Base-by-base conservation (phyloP, 2,797 vertebrate genomes). In the Pseudochirops cupreus region DNA sequence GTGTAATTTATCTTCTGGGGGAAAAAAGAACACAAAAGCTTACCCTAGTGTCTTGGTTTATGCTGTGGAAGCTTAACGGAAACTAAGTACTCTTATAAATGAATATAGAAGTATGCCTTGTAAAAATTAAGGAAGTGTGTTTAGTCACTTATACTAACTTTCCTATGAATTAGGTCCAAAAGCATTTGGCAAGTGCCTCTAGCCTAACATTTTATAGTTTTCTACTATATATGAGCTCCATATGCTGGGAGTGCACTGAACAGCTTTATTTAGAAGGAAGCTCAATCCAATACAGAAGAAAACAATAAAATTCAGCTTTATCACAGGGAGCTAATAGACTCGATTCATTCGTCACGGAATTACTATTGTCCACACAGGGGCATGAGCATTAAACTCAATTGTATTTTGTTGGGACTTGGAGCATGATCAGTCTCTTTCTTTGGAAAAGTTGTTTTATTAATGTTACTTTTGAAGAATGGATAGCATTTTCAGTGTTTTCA, bases 51-150 rank as follows among this genome's bases (percentile, higher is more conserved):
- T 91, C 28, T 74, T 92, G 33, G 91, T 67, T 92, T 53, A 6
- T 91, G 0, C 2, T 13, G 31, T 67, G 55, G 7, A 26, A 89
- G 13, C 13, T 92, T 94, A 82, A 82, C 94, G 57, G 50, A n/a
- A 96, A 96, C 91, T 90, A 53, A 82, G 39, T 3, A 14, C 3
- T 87, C 5, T 93, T 94, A 33, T 52, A 95, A 95, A 91, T 95
- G 92, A 96, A 91, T 91, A 28, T 46, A 14, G 1, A 4, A 28
- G 7, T 18, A n/a, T 18, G 26, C 4, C 50, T 29, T 82, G 11
- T 59, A 57, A 91, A 91, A 82, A 55, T 39, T 50, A 92, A 93
- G n/a, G 74, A 82, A 90, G 94, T 90, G 7, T 90, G 10, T 93
- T 90, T 94, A 16, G 10, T 87, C 21, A 62, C 2, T 57, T 52